phyloP scores from a whole-genome alignment of 2,888 invertebrate genomes.

The Halictus quadricinctus region DNA sequence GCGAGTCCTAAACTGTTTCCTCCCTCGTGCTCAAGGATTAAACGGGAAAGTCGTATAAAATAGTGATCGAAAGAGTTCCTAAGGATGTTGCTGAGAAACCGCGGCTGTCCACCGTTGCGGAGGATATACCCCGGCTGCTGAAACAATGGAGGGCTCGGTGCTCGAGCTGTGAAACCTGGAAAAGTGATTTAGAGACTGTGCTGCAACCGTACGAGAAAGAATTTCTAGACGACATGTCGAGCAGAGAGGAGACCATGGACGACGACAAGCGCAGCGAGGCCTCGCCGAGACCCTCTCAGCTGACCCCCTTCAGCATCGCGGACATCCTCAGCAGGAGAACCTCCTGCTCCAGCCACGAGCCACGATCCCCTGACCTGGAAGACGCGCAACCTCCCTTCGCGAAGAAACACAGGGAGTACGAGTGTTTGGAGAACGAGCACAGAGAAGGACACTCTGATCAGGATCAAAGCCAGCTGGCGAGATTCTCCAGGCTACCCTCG shows the following conservation, averaged over 20 bases:
- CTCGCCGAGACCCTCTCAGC: constrained; percentile 75
- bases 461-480: constrained; percentile 48
- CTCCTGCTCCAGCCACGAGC: constrained; percentile 42
- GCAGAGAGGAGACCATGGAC: constrained; percentile 66
- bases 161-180: background rate
- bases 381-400: constrained; percentile 68
- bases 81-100: constrained; percentile 9
- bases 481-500: constrained; percentile 72
- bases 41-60: background rate
- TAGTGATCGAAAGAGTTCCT: background rate
- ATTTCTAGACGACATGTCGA: constrained; percentile 51
- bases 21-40: background rate
- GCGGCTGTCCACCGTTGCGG: constrained; percentile 1
- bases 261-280: constrained; percentile 73
- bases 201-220: background rate
- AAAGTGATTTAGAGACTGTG: constrained; percentile 2
- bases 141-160: background rate
- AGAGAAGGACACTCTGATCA: constrained; percentile 35
- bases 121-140: background rate
- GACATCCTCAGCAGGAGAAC: constrained; percentile 77
- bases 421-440: constrained; percentile 41
- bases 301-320: constrained; percentile 81
- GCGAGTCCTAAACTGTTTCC: background rate
- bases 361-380: constrained; percentile 53
- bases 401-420: constrained; percentile 49